Percentiles rank a stretch among this genome's conserved stretches.
Evolutionary conservation across 2,113 vertebrate species (phyloP).

Genomic region (Panurus biarmicus): DNA sequence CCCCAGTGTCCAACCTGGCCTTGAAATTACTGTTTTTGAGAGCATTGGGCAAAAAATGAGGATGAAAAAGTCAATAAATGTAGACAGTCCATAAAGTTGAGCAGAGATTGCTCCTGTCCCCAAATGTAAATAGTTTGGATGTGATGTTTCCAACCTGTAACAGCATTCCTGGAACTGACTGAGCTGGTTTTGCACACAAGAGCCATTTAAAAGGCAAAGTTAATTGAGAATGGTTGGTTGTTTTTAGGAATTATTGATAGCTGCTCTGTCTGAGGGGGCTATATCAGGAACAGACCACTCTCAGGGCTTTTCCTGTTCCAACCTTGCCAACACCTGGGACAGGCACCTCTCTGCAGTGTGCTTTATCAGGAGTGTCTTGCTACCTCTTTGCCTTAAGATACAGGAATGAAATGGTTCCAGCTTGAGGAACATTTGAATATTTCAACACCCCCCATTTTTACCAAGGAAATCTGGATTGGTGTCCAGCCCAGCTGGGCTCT

Average conservation of each 20-base stretch:
- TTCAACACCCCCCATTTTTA: not conserved
- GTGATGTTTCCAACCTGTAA: not conserved
- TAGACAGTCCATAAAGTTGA: not conserved
- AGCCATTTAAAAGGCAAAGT: not conserved
- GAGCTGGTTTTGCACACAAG: not conserved
- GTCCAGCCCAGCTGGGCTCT: not conserved
- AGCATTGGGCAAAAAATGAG: accelerated
- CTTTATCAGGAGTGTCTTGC: not conserved
- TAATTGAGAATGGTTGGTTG: not conserved
- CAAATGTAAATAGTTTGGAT: not conserved
- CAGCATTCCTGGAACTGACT: not conserved
- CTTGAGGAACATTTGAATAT: not conserved
- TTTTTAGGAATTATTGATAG: not conserved
- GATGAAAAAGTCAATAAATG: not conserved
- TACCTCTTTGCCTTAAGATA: not conserved
- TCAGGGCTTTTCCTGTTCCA: not conserved
- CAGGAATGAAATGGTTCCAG: not conserved
- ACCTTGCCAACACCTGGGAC: accelerated
- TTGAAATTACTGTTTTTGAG: not conserved
- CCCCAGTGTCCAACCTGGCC: not conserved
- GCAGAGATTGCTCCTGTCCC: not conserved
- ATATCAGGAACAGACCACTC: not conserved
- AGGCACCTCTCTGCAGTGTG: not conserved
- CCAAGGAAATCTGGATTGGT: not conserved
- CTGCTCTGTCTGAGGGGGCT: not conserved